These are phyloP conservation scores for Crotalus viridis DNA, from an alignment of 2,113 vertebrate genomes.

Conservation along the genomic window DNA sequence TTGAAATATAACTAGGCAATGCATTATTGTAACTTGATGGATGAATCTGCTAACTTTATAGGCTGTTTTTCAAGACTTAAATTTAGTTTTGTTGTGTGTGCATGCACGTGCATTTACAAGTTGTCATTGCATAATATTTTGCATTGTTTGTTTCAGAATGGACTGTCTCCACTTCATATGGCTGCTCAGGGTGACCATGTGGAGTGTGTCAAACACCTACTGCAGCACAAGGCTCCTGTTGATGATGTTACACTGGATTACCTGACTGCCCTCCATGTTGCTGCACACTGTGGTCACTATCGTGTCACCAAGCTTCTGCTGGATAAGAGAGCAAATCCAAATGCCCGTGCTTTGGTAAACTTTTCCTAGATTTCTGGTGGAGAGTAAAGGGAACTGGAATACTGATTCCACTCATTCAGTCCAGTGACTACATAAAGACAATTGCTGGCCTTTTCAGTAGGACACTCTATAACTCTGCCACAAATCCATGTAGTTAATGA, in stretches of 20 bases:
- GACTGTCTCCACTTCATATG: slow-evolving; percentile 97
- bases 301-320: slow-evolving; percentile 95
- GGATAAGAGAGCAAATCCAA: slow-evolving; percentile 97
- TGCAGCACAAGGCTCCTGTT: slow-evolving; percentile 93
- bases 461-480: neutral
- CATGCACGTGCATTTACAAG: neutral
- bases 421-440: neutral
- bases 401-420: neutral
- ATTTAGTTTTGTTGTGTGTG: neutral
- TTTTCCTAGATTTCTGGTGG: neutral
- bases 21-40: neutral
- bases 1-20: neutral
- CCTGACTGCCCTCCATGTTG: slow-evolving; percentile 93
- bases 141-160: slow-evolving; percentile 76
- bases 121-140: neutral
- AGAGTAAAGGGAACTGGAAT: neutral
- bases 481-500: neutral
- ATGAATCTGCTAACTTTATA: neutral
- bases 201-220: slow-evolving; percentile 93
- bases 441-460: neutral
- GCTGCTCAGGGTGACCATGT: slow-evolving; percentile 95
- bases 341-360: slow-evolving; percentile 92
- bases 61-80: neutral
- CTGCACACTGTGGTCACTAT: slow-evolving; percentile 96
- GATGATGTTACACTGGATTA: slow-evolving; percentile 96